These are phyloP conservation scores for Erinaceus europaeus DNA, from an alignment of 2,113 vertebrate species.

Conservation along the genomic window DNA sequence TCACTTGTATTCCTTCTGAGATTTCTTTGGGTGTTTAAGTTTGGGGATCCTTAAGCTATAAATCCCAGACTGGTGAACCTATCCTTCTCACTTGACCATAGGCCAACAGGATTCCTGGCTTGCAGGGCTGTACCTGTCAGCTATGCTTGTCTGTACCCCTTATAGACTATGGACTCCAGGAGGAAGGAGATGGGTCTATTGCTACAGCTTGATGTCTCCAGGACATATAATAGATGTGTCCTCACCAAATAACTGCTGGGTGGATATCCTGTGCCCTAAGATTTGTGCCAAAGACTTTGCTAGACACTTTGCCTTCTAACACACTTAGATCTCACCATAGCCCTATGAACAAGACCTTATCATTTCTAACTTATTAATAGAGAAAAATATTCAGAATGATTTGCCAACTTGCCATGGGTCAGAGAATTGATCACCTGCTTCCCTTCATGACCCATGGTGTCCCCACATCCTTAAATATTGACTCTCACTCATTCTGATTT, in stretches of 20 bases:
- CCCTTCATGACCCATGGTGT: background rate
- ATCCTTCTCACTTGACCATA: background rate
- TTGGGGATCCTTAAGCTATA: background rate
- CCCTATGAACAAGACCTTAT: background rate
- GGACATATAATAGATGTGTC: background rate
- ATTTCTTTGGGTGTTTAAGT: background rate
- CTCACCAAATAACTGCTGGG: background rate
- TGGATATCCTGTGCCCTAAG: background rate
- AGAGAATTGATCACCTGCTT: background rate
- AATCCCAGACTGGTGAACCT: background rate
- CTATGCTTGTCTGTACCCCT: background rate
- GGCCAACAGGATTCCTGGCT: background rate
- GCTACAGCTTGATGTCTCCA: background rate
- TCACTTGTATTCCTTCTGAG: background rate
- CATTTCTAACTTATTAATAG: background rate
- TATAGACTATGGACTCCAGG: background rate
- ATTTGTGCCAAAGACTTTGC: background rate
- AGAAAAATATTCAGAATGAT: background rate
- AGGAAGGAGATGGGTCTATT: background rate
- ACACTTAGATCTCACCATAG: background rate
- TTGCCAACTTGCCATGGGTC: background rate
- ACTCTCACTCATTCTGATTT: background rate
- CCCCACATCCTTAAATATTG: background rate
- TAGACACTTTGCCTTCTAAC: background rate
- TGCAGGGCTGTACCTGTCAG: background rate